Conservation (phyloP, 2,888 invertebrate genomes). For the Selenia dentaria region DNA sequence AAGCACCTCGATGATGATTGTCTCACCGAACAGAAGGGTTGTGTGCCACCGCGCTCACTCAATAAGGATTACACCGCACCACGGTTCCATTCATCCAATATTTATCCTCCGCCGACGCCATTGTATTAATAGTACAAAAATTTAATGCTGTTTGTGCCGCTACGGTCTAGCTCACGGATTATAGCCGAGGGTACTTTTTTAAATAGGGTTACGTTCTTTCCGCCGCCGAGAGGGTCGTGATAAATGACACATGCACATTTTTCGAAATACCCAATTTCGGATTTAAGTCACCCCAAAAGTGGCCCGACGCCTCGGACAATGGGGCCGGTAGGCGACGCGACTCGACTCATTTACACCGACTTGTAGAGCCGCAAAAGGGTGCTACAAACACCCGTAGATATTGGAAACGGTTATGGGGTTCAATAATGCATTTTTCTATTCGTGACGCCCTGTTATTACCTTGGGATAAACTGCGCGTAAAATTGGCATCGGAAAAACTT, state of each 20-base stretch:
- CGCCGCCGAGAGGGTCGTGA: conserved; percentile 76
- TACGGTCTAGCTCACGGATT: conserved; percentile 71
- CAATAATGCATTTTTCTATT: conserved; percentile 76
- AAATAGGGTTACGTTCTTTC: conserved; percentile 82
- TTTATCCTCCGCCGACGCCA: conserved; percentile 71
- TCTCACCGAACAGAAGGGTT: conserved; percentile 16
- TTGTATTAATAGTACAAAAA: conserved; percentile 79
- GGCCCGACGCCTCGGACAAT: conserved; percentile 76
- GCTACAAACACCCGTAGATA: conserved; percentile 43
- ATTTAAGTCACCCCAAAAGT: conserved; percentile 85
- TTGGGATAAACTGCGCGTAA: conserved; percentile 68
- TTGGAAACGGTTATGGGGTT: conserved; percentile 69
- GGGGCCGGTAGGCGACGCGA: conserved; percentile 44
- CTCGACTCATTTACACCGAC: conserved; percentile 73
- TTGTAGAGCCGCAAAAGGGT: conserved; percentile 19
- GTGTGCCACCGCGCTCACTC: conserved; percentile 53
- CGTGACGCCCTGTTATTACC: conserved; percentile 61
- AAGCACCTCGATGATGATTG: conserved; percentile 5
- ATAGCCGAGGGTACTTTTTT: conserved; percentile 77
- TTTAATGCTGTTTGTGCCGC: conserved; percentile 81
- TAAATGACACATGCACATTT: conserved; percentile 86
- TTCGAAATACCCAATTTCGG: conserved; percentile 86
- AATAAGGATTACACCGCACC: conserved; percentile 67
- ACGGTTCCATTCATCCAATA: conserved; percentile 67
- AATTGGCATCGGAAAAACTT: conserved; percentile 65